These are phyloP conservation scores for Mystacides longicornis DNA, from an alignment of 2,888 invertebrate species.

Conservation along the genomic window DNA sequence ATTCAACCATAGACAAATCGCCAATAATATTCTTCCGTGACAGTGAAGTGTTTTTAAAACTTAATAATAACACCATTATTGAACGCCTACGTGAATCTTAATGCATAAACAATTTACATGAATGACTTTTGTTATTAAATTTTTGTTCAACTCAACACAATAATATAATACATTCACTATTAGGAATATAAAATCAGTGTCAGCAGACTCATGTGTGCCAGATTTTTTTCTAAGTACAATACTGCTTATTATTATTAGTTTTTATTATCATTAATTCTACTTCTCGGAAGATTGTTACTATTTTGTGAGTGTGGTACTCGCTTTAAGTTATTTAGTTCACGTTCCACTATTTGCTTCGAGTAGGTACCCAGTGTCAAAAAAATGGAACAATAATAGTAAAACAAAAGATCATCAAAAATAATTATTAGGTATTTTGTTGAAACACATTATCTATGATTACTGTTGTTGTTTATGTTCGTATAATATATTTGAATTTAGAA, in stretches of 20 bases:
- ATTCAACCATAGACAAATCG: not conserved
- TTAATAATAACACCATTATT: not conserved
- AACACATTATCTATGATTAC: no score
- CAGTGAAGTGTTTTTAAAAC: not conserved
- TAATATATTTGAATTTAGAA: no score
- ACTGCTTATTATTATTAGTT: no score
- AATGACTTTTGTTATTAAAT: not conserved
- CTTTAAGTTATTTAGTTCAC: not conserved
- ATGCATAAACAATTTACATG: not conserved
- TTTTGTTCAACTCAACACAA: not conserved
- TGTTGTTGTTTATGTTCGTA: no score
- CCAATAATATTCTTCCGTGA: not conserved
- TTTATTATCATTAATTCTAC: no score
- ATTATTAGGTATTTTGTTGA: no score
- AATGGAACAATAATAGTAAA: no score
- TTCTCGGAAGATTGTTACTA: not conserved
- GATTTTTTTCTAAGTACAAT: not conserved
- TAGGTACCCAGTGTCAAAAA: no score
- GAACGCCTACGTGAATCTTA: not conserved
- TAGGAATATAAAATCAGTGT: not conserved
- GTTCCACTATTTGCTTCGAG: not conserved
- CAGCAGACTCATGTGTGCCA: not conserved
- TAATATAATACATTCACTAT: not conserved
- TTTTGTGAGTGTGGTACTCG: no score
- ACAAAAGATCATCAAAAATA: no score